These are phyloP conservation scores for Scaptodrosophila latifasciaeformis DNA, from an alignment of 2,888 invertebrate species.

Conservation along the genomic window DNA sequence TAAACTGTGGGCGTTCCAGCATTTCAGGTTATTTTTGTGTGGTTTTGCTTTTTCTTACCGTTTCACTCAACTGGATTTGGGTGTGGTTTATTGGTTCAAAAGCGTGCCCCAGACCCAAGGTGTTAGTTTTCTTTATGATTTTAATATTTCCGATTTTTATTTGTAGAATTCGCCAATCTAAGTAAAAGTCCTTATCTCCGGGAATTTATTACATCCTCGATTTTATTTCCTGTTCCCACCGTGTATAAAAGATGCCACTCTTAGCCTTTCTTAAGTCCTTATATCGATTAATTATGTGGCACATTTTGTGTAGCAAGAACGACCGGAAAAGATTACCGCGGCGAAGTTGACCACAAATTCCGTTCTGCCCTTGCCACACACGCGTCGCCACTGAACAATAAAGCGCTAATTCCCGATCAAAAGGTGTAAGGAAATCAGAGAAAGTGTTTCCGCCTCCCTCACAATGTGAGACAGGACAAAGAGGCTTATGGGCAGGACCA, in stretches of 20 bases:
- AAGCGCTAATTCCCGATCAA: constrained; percentile 38
- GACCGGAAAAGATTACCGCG: constrained; percentile 56
- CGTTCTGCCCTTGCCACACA: constrained; percentile 25
- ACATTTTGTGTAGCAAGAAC: too few species aligned
- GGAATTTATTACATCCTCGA: too few species aligned
- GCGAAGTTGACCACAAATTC: constrained; percentile 33
- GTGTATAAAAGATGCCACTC: too few species aligned
- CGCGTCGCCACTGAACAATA: constrained; percentile 5
- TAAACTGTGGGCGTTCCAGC: constrained; percentile 59
- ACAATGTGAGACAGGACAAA: too few species aligned
- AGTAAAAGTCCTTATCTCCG: too few species aligned
- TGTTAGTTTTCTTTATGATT: too few species aligned
- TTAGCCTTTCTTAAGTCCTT: constrained; percentile 23
- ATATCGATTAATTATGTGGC: constrained; percentile 47
- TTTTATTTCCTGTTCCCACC: constrained; percentile 31
- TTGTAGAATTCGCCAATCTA: too few species aligned
- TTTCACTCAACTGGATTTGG: constrained; percentile 24
- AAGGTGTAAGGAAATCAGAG: constrained; percentile 27
- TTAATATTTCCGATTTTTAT: too few species aligned
- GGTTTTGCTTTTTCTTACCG: constrained; percentile 20
- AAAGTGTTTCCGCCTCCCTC: constrained; percentile 49
- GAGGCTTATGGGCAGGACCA: too few species aligned
- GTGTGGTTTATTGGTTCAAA: constrained; percentile 37
- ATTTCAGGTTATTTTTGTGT: background rate
- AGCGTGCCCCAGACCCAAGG: constrained; percentile 30